Conservation (phyloP, 2,888 invertebrate species). For the Empis stercorea region DNA sequence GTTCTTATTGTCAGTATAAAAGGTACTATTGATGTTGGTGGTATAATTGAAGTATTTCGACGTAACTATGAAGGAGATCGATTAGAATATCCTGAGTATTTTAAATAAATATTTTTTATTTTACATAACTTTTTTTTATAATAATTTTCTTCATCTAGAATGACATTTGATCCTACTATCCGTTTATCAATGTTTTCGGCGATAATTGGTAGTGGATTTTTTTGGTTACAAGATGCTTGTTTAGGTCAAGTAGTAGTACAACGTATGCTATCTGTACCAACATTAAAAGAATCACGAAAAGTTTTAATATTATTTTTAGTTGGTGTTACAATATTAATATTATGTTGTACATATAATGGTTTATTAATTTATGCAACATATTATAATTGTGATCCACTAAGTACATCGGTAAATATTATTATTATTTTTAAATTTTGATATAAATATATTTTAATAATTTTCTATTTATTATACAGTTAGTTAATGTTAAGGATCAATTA, state of each 20-base stretch:
- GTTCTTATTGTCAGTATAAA: constrained; percentile 59
- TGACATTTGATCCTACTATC: constrained; percentile 62
- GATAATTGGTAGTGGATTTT: constrained; percentile 56
- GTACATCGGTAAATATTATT: constrained; percentile 54
- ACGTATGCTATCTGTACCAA: constrained; percentile 62
- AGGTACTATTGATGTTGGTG: constrained; percentile 60
- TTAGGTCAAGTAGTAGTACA: constrained; percentile 82
- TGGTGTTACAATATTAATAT: constrained; percentile 45
- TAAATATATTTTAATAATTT: too few species aligned
- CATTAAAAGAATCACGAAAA: constrained; percentile 50
- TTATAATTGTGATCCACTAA: constrained; percentile 63
- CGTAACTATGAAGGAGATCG: constrained; percentile 56
- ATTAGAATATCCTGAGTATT: constrained; percentile 53
- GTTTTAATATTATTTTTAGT: constrained; percentile 51
- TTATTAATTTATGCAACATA: constrained; percentile 61
- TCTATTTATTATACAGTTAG: constrained; percentile 44
- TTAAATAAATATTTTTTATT: not conserved
- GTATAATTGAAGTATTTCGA: constrained; percentile 48
- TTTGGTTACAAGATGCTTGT: constrained; percentile 56
- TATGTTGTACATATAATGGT: constrained; percentile 57
- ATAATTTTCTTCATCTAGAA: constrained; percentile 37
- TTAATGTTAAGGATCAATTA: constrained; percentile 63
- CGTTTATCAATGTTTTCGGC: constrained; percentile 68
- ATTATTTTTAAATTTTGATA: too few species aligned
- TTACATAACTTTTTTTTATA: not conserved